Evolutionary conservation across 2,797 vertebrate species (phyloP).

Genomic region (Tamandua tetradactyla): DNA sequence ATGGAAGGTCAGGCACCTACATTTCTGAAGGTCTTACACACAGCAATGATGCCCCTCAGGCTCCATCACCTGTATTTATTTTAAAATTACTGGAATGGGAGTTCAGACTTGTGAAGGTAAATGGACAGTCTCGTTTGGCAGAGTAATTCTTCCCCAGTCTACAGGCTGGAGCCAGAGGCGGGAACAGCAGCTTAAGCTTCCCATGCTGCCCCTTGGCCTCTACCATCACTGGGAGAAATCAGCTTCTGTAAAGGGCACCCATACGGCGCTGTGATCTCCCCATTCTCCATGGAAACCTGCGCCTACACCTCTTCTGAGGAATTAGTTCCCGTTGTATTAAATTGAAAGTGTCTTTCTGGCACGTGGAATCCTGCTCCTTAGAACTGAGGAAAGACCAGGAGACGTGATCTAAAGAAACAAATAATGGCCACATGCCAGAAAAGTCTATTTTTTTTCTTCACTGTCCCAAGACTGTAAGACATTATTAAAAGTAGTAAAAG

Average conservation of each 20-base stretch:
- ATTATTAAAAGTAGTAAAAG: not conserved
- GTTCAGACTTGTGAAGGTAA: conserved; percentile 84
- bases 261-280: conserved; percentile 76
- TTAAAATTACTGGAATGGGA: conserved; percentile 80
- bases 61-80: conserved; percentile 79
- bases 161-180: conserved; percentile 62
- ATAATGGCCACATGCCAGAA: not conserved
- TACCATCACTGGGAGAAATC: conserved; percentile 80
- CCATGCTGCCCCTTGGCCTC: conserved; percentile 70
- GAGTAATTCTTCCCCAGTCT: conserved; percentile 78
- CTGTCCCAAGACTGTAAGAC: not conserved
- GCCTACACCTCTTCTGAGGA: conserved; percentile 78
- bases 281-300: conserved; percentile 84
- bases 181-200: conserved; percentile 46
- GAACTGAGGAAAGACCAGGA: conserved; percentile 54
- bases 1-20: conserved; percentile 40
- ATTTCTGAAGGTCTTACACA: conserved; percentile 75
- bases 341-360: conserved; percentile 78
- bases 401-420: not conserved
- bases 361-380: conserved; percentile 71
- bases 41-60: conserved; percentile 73
- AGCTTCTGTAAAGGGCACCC: conserved; percentile 68
- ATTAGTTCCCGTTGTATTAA: conserved; percentile 78
- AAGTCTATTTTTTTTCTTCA: not conserved
- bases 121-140: conserved; percentile 81